phyloP scores from a whole-genome alignment of 2,888 invertebrate species.

The Himalopsyche anomala region DNA sequence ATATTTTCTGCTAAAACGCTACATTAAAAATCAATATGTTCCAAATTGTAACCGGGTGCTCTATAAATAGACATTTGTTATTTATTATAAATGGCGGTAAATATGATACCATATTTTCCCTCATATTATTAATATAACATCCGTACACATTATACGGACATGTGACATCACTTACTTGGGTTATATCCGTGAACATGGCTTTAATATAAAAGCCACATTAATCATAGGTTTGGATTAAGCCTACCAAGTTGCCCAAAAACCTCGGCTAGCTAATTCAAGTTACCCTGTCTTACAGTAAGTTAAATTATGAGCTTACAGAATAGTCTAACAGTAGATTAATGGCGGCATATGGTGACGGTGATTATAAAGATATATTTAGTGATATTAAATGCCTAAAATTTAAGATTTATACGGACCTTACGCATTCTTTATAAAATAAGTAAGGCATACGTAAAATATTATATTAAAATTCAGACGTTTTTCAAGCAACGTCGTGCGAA shows the following conservation, averaged over 20 bases:
- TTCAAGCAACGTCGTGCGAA: no score
- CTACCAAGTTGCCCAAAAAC: not conserved
- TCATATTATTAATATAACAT: not conserved
- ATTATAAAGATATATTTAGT: conserved; percentile 8
- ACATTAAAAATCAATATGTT: no score
- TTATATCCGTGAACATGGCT: not conserved
- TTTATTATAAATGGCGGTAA: no score
- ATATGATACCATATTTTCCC: no score
- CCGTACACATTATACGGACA: not conserved
- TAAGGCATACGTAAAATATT: no score
- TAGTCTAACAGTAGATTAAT: not conserved
- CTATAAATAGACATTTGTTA: no score
- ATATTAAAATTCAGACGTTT: no score
- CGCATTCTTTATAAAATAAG: not conserved
- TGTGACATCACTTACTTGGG: conserved; percentile 1
- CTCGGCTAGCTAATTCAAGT: conserved; percentile 10
- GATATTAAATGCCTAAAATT: conserved; percentile 1
- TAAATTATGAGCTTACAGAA: conserved; percentile 20
- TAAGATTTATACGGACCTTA: not conserved
- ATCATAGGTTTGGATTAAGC: conserved; percentile 20
- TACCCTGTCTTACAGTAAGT: not conserved
- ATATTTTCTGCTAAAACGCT: no score
- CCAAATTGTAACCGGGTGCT: no score
- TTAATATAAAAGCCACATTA: conserved; percentile 29
- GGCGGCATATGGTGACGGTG: conserved; percentile 9